These are phyloP conservation scores for Emys orbicularis DNA, from an alignment of 2,797 vertebrate species.

Conservation along the genomic window DNA sequence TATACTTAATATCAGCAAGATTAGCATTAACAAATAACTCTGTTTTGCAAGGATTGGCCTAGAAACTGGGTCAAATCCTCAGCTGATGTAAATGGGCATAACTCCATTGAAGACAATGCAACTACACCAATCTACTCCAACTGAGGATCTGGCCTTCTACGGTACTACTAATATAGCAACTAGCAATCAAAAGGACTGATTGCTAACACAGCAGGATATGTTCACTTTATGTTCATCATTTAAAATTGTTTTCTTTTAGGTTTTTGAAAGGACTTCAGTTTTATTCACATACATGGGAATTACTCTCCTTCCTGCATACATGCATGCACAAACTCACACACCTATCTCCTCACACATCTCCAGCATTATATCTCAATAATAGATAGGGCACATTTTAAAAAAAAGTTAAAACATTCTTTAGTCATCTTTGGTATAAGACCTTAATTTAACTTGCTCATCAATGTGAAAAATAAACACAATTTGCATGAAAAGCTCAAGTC, in stretches of 20 bases:
- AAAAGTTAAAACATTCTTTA: background rate
- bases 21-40: background rate
- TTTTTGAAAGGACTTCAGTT: background rate
- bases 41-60: background rate
- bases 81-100: background rate
- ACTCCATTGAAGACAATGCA: background rate
- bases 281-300: background rate
- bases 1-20: background rate
- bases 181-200: background rate
- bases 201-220: background rate
- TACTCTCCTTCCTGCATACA: background rate
- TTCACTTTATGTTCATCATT: background rate
- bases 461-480: slow-evolving; percentile 11
- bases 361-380: background rate
- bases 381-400: background rate
- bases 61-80: background rate
- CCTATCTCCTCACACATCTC: background rate
- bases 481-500: background rate
- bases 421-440: background rate
- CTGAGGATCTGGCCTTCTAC: background rate
- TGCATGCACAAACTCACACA: background rate
- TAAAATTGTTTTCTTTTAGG: background rate
- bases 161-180: background rate
- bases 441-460: background rate
- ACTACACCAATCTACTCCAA: background rate